Conservation (phyloP, 2,797 vertebrate species). For the Cryptoblepharus egeriae region DNA sequence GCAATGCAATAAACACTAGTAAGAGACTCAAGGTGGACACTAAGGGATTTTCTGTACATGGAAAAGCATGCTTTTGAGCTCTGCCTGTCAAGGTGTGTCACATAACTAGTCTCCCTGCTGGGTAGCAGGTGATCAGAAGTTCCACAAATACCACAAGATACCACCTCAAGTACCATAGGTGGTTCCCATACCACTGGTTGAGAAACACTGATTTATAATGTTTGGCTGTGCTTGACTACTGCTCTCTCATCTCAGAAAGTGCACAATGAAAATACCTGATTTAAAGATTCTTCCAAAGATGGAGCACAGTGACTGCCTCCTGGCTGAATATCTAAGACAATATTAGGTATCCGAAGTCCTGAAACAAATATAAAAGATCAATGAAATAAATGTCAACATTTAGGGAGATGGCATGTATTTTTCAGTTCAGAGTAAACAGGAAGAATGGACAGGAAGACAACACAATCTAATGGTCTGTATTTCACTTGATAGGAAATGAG, state of each 20-base stretch:
- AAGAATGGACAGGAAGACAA: too few relatives aligned
- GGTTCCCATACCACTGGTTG: too few relatives aligned
- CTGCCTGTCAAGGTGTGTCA: too few relatives aligned
- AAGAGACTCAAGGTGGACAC: too few relatives aligned
- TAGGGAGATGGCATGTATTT: not conserved
- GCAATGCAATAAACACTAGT: too few relatives aligned
- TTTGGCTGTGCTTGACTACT: not conserved
- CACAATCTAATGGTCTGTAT: not conserved
- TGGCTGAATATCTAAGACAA: slow-evolving; percentile 87
- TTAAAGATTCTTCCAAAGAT: slow-evolving; percentile 83
- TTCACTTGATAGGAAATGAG: not conserved
- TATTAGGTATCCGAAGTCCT: slow-evolving; percentile 76
- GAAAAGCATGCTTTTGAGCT: too few relatives aligned
- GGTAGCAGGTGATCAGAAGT: too few relatives aligned
- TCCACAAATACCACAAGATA: too few relatives aligned
- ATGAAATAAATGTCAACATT: slow-evolving; percentile 20
- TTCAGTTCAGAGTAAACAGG: too few relatives aligned
- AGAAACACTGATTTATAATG: not conserved
- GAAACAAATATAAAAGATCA: slow-evolving; percentile 53
- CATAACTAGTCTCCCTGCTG: too few relatives aligned
- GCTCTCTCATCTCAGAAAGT: not conserved
- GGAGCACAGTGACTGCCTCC: slow-evolving; percentile 86
- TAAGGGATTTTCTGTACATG: too few relatives aligned
- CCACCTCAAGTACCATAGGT: too few relatives aligned
- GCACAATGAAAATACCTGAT: slow-evolving; percentile 81